A percentile compares a stretch with the other conserved stretches of the same genome.
Evolutionary conservation across 2,797 vertebrate genomes (phyloP).

Genomic region (Salarias fasciatus): DNA sequence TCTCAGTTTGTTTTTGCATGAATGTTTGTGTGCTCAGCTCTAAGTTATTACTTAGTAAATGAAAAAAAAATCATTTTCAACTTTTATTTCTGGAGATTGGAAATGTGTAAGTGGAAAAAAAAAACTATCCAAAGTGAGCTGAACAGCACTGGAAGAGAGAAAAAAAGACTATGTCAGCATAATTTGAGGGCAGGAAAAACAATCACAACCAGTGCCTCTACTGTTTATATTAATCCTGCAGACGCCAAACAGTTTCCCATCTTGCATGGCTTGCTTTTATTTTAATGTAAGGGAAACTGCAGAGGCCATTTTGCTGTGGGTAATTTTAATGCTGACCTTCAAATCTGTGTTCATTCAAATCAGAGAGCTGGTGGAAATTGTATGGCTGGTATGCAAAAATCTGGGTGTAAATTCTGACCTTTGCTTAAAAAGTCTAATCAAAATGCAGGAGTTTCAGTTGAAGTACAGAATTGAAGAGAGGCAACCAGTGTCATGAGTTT

Average conservation of each 20-base stretch:
- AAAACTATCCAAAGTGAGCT: slow-evolving; percentile 58
- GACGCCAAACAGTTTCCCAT: slow-evolving; percentile 79
- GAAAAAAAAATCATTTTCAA: slow-evolving; percentile 34
- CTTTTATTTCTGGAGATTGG: slow-evolving; percentile 51
- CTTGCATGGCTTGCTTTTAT: slow-evolving; percentile 75
- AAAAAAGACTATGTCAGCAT: slow-evolving; percentile 72
- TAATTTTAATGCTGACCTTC: slow-evolving; percentile 79
- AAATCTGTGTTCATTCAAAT: slow-evolving; percentile 70
- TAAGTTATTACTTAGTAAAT: slow-evolving; percentile 28
- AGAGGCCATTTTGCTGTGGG: slow-evolving; percentile 68
- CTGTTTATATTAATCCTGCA: slow-evolving; percentile 81
- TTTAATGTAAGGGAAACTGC: slow-evolving; percentile 72
- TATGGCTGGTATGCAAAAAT: slow-evolving; percentile 67
- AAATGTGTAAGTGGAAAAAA: slow-evolving; percentile 39
- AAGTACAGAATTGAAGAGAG: slow-evolving; percentile 37
- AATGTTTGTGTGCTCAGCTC: slow-evolving; percentile 12
- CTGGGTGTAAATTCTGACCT: slow-evolving; percentile 73
- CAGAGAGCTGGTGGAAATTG: slow-evolving; percentile 63
- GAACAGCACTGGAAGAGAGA: slow-evolving; percentile 60
- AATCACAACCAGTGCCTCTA: slow-evolving; percentile 73
- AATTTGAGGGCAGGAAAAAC: slow-evolving; percentile 79
- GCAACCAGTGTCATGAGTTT: slow-evolving; percentile 60
- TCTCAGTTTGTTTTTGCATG: background rate
- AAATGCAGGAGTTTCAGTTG: slow-evolving; percentile 62
- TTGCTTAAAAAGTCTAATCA: slow-evolving; percentile 65